A percentile compares a stretch with the other conserved stretches of the same genome.
These are phyloP conservation scores for Monoplex corrugatus DNA, from an alignment of 2,888 invertebrate species.

Conservation along the genomic window DNA sequence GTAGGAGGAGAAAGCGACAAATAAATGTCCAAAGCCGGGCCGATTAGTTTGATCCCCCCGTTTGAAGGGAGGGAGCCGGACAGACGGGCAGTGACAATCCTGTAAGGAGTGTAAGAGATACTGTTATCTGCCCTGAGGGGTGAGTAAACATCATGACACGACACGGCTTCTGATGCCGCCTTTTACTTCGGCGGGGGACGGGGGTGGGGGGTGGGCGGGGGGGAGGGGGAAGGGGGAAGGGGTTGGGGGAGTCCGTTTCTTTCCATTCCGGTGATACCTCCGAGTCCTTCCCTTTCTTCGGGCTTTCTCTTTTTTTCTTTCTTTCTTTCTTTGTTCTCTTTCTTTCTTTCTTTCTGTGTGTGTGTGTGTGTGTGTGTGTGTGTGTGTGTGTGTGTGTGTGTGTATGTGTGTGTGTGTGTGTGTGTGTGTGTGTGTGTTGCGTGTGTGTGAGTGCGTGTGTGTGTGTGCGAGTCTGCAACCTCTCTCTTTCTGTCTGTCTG, in stretches of 20 bases:
- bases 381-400: slow-evolving; percentile 23
- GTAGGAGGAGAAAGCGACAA: too few species aligned
- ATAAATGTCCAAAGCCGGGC: too few species aligned
- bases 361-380: slow-evolving; percentile 32
- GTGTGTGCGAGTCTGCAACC: neutral
- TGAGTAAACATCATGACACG: too few species aligned
- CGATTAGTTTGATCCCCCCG: too few species aligned
- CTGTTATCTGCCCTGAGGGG: too few species aligned
- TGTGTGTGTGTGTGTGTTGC: neutral
- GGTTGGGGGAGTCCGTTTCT: slow-evolving; percentile 6
- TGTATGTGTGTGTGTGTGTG: slow-evolving; percentile 26
- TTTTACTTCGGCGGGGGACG: slow-evolving; percentile 30
- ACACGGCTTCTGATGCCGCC: neutral
- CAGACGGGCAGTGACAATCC: too few species aligned
- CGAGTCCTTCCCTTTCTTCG: too few species aligned
- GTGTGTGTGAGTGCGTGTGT: neutral
- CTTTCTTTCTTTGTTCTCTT: neutral
- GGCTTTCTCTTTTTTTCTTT: too few species aligned
- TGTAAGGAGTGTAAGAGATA: too few species aligned
- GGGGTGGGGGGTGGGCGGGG: neutral
- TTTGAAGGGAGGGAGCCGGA: too few species aligned
- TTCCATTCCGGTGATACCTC: neutral
- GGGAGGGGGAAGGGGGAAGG: neutral
- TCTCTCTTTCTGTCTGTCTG: too few species aligned
- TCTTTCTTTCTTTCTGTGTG: slow-evolving; percentile 34